These are phyloP conservation scores for Nycteola revayana DNA, from an alignment of 2,888 invertebrate genomes.

Conservation along the genomic window DNA sequence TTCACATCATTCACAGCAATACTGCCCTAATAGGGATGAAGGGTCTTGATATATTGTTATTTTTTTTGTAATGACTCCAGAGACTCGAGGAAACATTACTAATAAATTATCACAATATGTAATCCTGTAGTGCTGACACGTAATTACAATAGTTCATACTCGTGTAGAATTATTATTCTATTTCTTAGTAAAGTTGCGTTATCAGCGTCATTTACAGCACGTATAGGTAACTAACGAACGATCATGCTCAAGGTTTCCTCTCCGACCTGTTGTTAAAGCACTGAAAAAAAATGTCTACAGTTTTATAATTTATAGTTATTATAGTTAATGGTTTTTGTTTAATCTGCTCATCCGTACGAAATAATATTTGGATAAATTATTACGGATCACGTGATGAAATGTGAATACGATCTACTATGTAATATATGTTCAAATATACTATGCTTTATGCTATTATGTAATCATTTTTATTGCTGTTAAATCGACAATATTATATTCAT, in stretches of 20 bases:
- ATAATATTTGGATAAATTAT: not conserved
- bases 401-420: no score
- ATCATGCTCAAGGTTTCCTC: slow-evolving; percentile 40
- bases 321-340: slow-evolving; percentile 25
- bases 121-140: slow-evolving; percentile 11
- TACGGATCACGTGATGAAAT: not conserved
- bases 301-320: slow-evolving; percentile 21
- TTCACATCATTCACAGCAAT: no score
- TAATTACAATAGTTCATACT: slow-evolving; percentile 20
- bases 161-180: slow-evolving; percentile 10
- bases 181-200: slow-evolving; percentile 28
- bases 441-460: no score
- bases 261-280: slow-evolving; percentile 21
- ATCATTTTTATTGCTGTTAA: no score
- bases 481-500: no score
- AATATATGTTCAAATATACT: no score
- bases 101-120: no score
- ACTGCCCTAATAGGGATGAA: no score
- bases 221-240: slow-evolving; percentile 22
- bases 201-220: slow-evolving; percentile 35
- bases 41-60: no score
- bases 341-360: slow-evolving; percentile 1
- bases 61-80: no score
- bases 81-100: no score
- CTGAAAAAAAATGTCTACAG: slow-evolving; percentile 29